Conservation (phyloP, 2,888 invertebrate species). For the Caenorhabditis sulstoni region DNA sequence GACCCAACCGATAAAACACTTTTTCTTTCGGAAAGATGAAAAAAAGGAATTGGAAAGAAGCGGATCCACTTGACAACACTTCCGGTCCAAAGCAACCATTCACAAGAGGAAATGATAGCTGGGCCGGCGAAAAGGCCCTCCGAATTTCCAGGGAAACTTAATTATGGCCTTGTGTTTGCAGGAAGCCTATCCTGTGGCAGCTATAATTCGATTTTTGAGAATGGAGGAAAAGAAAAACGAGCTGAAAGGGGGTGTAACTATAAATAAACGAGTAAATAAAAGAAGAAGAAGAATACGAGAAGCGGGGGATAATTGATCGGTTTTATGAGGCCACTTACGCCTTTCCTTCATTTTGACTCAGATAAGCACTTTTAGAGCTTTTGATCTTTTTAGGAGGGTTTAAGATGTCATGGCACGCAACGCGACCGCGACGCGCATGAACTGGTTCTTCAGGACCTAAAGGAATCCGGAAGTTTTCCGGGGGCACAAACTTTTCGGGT, state of each 20-base stretch:
- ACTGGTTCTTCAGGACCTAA: background rate
- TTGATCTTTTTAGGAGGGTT: too few species aligned
- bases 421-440: background rate
- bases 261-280: slow-evolving; percentile 14
- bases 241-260: background rate
- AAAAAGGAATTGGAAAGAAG: background rate
- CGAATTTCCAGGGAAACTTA: slow-evolving; percentile 23
- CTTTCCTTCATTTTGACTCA: background rate
- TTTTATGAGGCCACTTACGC: slow-evolving; percentile 15
- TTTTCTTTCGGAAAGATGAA: slow-evolving; percentile 1
- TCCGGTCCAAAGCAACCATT: background rate
- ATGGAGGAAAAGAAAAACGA: background rate
- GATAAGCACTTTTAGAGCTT: background rate
- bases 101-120: too few species aligned
- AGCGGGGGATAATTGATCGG: background rate
- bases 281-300: background rate
- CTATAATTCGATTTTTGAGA: slow-evolving; percentile 26
- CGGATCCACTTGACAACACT: background rate
- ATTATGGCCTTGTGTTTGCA: slow-evolving; percentile 29
- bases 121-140: background rate
- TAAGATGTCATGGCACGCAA: too few species aligned
- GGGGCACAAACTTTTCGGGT: slow-evolving; percentile 4
- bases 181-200: background rate
- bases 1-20: slow-evolving; percentile 12
- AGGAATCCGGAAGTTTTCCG: slow-evolving; percentile 14